These are phyloP conservation scores for Trachythela sp. DNA, from an alignment of 64 coral and sea anemone species.

Conservation along the genomic window DNA sequence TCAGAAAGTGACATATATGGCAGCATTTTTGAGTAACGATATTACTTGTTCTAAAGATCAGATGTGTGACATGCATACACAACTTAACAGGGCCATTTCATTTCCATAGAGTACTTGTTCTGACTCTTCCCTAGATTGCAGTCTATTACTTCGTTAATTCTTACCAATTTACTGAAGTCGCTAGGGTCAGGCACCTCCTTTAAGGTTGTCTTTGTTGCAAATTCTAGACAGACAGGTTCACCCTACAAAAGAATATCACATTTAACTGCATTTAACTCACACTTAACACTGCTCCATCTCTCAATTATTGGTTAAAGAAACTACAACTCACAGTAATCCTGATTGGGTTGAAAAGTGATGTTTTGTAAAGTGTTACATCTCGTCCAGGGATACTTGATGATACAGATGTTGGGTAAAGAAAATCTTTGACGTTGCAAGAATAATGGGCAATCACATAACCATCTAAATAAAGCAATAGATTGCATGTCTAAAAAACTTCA, in stretches of 20 bases:
- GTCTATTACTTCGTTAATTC: too few relatives aligned
- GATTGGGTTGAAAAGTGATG: constrained; percentile 93
- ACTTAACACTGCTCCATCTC: neutral
- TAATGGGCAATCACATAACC: constrained; percentile 95
- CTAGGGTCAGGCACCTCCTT: neutral
- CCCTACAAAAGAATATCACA: neutral
- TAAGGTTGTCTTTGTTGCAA: neutral
- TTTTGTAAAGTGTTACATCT: constrained; percentile 84
- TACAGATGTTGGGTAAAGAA: constrained; percentile 77
- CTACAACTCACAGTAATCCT: constrained; percentile 52
- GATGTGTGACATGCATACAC: too few relatives aligned
- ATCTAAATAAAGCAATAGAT: constrained; percentile 55
- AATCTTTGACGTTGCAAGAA: constrained; percentile 93
- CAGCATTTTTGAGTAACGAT: too few relatives aligned
- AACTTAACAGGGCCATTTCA: too few relatives aligned
- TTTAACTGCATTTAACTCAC: neutral
- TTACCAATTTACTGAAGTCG: neutral
- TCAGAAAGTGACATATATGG: too few relatives aligned
- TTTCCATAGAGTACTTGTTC: too few relatives aligned
- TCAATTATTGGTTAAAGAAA: neutral
- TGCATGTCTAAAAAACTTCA: too few relatives aligned
- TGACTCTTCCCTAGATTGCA: too few relatives aligned
- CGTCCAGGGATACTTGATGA: constrained; percentile 65
- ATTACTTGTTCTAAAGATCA: too few relatives aligned
- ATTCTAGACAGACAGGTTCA: neutral